Percentiles rank a stretch among this genome's conserved stretches.
Conservation (phyloP, 2,113 vertebrate species). For the Cairina moschata region DNA sequence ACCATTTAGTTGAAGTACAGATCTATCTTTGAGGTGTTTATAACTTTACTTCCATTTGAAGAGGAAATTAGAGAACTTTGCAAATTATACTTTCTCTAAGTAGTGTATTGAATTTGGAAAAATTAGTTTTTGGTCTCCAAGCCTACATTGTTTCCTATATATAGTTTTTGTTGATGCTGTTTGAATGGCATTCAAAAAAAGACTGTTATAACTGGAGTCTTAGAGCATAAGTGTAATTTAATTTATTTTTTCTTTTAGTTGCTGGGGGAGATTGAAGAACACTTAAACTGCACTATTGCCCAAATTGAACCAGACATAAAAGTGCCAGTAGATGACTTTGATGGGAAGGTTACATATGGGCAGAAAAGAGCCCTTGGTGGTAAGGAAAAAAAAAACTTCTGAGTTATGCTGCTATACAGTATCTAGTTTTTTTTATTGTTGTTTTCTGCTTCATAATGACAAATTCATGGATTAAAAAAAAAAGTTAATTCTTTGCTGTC, state of each 20-base stretch:
- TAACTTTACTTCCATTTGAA: not conserved
- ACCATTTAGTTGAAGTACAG: not conserved
- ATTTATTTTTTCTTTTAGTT: conserved; percentile 74
- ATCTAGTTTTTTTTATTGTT: not conserved
- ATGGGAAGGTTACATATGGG: conserved; percentile 97
- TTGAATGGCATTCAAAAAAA: not conserved
- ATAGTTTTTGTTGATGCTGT: not conserved
- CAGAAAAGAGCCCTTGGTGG: conserved; percentile 87
- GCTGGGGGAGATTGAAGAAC: conserved; percentile 94
- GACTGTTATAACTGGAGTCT: not conserved
- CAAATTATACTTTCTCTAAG: not conserved
- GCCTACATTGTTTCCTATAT: not conserved
- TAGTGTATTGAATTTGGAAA: not conserved
- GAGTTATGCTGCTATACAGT: not conserved
- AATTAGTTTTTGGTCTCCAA: not conserved
- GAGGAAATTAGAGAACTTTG: not conserved
- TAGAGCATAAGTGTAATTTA: not conserved
- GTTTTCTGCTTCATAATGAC: not conserved
- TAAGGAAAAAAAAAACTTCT: conserved; percentile 42
- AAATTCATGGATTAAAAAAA: not conserved
- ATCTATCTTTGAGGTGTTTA: not conserved
- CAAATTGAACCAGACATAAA: conserved; percentile 96
- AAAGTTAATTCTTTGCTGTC: not conserved
- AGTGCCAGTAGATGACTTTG: conserved; percentile 95
- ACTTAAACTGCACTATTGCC: conserved; percentile 95